phyloP scores from a whole-genome alignment of 1,140 invertebrate genomes.

The Onthophagus taurus region DNA sequence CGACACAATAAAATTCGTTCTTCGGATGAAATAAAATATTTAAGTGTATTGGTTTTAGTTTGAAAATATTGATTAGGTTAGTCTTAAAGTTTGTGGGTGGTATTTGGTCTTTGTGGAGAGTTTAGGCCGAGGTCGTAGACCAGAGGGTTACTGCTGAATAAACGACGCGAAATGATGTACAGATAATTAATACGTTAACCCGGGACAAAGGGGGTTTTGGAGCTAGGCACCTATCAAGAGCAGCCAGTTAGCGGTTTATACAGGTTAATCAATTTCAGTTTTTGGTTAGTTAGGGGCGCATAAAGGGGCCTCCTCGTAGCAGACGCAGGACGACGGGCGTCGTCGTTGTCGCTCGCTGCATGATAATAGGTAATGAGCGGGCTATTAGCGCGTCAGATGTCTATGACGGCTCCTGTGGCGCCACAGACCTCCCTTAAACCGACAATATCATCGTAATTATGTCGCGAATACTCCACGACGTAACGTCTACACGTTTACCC shows the following conservation, averaged over 20 bases:
- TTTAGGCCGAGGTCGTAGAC: no score
- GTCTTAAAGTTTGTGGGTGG: no score
- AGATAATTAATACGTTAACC: constrained; percentile 10
- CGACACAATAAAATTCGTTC: no score
- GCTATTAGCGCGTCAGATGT: constrained; percentile 30
- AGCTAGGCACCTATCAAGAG: constrained; percentile 26
- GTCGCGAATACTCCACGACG: no score
- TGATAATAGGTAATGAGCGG: constrained; percentile 32
- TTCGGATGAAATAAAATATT: no score
- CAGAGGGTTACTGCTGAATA: constrained; percentile 2
- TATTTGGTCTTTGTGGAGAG: no score
- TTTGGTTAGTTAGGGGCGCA: constrained; percentile 32
- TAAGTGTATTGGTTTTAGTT: no score
- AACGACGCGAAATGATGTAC: constrained; percentile 5
- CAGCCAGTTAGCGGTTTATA: constrained; percentile 30
- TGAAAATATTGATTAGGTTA: no score
- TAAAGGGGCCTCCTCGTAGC: no score
- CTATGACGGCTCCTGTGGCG: constrained; percentile 22
- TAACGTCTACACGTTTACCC: no score
- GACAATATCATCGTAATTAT: constrained; percentile 25
- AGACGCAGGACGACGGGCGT: no score
- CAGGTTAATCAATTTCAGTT: constrained; percentile 32
- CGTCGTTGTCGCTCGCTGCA: constrained; percentile 24
- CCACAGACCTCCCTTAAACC: constrained; percentile 19
- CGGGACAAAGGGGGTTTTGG: constrained; percentile 8